phyloP scores from a whole-genome alignment of 2,113 vertebrate genomes.

The Alectura lathami region DNA sequence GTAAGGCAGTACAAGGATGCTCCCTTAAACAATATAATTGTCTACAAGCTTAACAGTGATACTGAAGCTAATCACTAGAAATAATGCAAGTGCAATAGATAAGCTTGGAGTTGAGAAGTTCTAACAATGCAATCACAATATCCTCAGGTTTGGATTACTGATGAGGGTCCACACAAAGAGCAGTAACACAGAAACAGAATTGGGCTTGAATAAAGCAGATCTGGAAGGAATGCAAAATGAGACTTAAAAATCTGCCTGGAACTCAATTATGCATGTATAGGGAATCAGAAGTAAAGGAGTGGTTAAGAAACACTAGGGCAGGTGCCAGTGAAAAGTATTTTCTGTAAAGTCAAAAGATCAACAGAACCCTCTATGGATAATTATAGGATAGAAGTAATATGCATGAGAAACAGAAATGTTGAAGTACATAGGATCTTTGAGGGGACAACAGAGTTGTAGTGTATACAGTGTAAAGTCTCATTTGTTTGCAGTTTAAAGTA shows the following conservation, averaged over 20 bases:
- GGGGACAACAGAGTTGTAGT: slow-evolving; percentile 14
- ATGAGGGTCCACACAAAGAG: slow-evolving; percentile 52
- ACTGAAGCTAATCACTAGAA: slow-evolving; percentile 67
- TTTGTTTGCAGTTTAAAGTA: slow-evolving; percentile 35
- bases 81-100: slow-evolving; percentile 68
- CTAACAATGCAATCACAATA: slow-evolving; percentile 47
- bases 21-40: slow-evolving; percentile 32
- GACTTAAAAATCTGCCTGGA: slow-evolving; percentile 45
- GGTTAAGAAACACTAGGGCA: not conserved
- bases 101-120: slow-evolving; percentile 64
- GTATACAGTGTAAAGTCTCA: not conserved
- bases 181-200: not conserved
- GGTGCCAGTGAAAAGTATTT: slow-evolving; percentile 3
- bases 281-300: slow-evolving; percentile 13
- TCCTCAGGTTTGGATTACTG: slow-evolving; percentile 67
- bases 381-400: not conserved
- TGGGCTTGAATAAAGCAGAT: not conserved
- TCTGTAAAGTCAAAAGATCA: slow-evolving; percentile 17
- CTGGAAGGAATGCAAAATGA: slow-evolving; percentile 64
- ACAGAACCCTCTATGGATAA: not conserved
- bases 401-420: not conserved
- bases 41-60: slow-evolving; percentile 61
- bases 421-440: slow-evolving; percentile 11
- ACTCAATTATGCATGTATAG: not conserved
- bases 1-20: slow-evolving; percentile 21